Base-by-base conservation (phyloP, 2,113 vertebrate genomes). In the Menura novaehollandiae region DNA sequence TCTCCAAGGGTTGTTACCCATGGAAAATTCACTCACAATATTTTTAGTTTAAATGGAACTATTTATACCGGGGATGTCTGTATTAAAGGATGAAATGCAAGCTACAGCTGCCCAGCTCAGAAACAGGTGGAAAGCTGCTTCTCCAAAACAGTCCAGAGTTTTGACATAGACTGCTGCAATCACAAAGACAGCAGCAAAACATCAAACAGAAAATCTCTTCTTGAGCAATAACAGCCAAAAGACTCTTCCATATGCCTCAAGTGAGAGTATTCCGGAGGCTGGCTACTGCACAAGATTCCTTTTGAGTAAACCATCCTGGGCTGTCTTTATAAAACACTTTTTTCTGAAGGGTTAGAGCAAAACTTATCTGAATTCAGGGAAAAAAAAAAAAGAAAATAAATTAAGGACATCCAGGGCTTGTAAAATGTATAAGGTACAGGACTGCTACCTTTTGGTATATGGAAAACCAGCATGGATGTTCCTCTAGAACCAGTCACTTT, bases 121-220 rank as follows among this genome's bases (percentile, higher is more conserved):
- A 79, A 93, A 89, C 87, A 93, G 89, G 82, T 91, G 78, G 91
- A 69, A 96, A 90, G n/a, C 75, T 85, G 78, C 71, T 93, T 82
- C 39, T 46, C 35, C 30, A n/a, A 71, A 95, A 32, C 59, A 83
- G 86, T 19, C 16, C 68, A 77, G 46, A 82, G 75, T 71, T 90
- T 88, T 79, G 77, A 88, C 91, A 88, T 0, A 66, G 62, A 35
- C 18, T 76, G 58, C 41, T 69, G 79, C 32, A 91, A 44, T 74
- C 59, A 56, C 46, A 73, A 73, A 85, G 87, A 64, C 69, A 76
- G 62, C 27, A 76, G 72, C 63, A 73, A 77, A 91, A 90, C 37
- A 86, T 94, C 66, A 93, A 94, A 93, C 67, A 80, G 56, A 95
- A 93, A 85, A 47, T 77, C 41, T 85, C 15, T 69, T 79, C 59